Conservation (phyloP, 2,888 invertebrate genomes). For the Watsonalla cultraria region DNA sequence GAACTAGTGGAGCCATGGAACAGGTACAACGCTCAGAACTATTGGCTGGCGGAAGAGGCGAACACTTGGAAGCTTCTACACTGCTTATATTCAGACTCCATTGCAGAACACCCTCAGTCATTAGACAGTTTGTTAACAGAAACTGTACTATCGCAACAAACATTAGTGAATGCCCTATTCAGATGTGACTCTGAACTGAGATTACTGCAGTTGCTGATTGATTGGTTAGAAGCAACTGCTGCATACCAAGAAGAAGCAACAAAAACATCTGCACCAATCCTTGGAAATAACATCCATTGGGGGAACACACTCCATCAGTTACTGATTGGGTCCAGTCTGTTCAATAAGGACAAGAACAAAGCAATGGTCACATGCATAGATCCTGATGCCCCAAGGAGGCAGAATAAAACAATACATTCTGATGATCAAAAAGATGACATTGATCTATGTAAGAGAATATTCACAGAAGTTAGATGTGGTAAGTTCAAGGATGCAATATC, state of each 20-base stretch:
- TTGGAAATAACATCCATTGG: slow-evolving; percentile 87
- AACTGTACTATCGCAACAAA: slow-evolving; percentile 60
- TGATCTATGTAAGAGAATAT: slow-evolving; percentile 79
- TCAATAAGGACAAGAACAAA: slow-evolving; percentile 64
- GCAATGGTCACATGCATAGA: slow-evolving; percentile 84
- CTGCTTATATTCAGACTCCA: slow-evolving; percentile 89
- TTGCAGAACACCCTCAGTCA: slow-evolving; percentile 78
- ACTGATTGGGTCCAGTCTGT: slow-evolving; percentile 69
- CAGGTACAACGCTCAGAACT: slow-evolving; percentile 65
- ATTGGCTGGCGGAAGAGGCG: slow-evolving; percentile 88
- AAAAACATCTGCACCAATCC: slow-evolving; percentile 61
- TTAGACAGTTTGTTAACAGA: slow-evolving; percentile 63
- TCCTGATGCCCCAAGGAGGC: slow-evolving; percentile 92
- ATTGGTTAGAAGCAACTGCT: slow-evolving; percentile 94
- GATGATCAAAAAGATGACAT: slow-evolving; percentile 89
- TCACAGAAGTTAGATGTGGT: slow-evolving; percentile 90
- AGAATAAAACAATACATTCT: slow-evolving; percentile 88
- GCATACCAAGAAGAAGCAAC: slow-evolving; percentile 86
- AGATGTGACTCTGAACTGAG: slow-evolving; percentile 77
- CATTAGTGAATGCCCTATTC: slow-evolving; percentile 57
- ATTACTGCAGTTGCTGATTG: slow-evolving; percentile 90
- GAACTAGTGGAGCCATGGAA: slow-evolving; percentile 73
- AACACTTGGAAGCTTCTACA: slow-evolving; percentile 93
- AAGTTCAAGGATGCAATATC: slow-evolving; percentile 91
- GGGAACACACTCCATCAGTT: slow-evolving; percentile 93